Conservation (phyloP, 1,140 invertebrate species). For the Holcopasites calliopsidis region DNA sequence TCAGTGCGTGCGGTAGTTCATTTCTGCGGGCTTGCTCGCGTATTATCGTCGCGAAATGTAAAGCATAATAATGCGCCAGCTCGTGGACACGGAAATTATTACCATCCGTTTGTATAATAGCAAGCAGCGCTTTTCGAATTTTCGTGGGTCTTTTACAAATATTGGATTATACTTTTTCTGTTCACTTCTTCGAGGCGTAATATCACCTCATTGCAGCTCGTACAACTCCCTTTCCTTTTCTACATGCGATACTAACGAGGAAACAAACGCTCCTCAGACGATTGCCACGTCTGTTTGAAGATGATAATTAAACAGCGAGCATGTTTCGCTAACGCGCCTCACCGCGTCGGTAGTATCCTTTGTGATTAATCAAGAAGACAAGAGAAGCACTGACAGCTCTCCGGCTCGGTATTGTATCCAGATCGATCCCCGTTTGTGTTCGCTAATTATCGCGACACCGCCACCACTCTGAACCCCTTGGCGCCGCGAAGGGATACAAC, state of each 20-base stretch:
- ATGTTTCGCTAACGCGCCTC: not conserved
- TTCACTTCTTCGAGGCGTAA: not conserved
- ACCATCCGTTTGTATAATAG: slow-evolving; percentile 59
- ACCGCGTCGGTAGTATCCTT: not conserved
- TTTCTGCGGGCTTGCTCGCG: slow-evolving; percentile 49
- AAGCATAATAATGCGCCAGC: slow-evolving; percentile 63
- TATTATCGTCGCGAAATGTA: slow-evolving; percentile 63
- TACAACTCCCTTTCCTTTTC: too few species aligned
- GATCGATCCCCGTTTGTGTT: slow-evolving; percentile 56
- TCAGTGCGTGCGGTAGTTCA: slow-evolving; percentile 53
- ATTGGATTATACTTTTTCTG: not conserved
- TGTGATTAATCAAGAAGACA: not conserved
- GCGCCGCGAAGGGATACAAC: slow-evolving; percentile 21
- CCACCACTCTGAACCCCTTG: slow-evolving; percentile 50
- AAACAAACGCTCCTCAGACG: not conserved
- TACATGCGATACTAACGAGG: not conserved
- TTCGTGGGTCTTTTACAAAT: not conserved
- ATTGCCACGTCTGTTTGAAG: not conserved
- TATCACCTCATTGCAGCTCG: too few species aligned
- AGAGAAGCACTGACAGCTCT: not conserved
- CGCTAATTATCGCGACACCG: slow-evolving; percentile 76
- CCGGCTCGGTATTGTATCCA: slow-evolving; percentile 33
- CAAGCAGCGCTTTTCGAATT: slow-evolving; percentile 5
- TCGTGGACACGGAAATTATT: slow-evolving; percentile 62
- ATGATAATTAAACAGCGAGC: not conserved